These are phyloP conservation scores for Carassius auratus DNA, from an alignment of 2,113 vertebrate genomes.

Conservation along the genomic window DNA sequence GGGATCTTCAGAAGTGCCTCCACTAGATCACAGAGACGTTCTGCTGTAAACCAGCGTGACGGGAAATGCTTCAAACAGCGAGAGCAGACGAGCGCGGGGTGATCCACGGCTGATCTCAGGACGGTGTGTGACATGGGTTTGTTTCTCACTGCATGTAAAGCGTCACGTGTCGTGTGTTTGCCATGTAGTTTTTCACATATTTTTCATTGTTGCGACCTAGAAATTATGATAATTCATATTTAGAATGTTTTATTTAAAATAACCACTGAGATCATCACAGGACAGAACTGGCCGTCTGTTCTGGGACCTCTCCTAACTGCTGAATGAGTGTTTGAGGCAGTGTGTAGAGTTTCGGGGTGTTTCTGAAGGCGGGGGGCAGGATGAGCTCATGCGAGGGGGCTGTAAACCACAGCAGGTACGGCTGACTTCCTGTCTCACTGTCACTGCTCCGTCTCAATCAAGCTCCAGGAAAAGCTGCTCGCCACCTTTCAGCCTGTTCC, in stretches of 20 bases:
- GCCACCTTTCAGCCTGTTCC: conserved; percentile 20
- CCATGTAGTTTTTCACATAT: no score
- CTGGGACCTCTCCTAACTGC: background rate
- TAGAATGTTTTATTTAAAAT: no score
- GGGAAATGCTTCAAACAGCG: background rate
- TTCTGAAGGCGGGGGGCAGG: conserved; percentile 64
- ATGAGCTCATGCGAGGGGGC: conserved; percentile 63
- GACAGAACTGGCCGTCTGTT: background rate
- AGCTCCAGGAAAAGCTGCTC: conserved; percentile 8
- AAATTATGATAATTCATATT: no score
- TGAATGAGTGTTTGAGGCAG: no score
- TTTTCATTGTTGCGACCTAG: no score
- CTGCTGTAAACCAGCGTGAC: background rate
- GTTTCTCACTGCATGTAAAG: background rate
- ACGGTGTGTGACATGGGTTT: background rate
- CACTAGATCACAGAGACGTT: background rate
- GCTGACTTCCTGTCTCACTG: conserved; percentile 77
- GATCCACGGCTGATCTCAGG: background rate
- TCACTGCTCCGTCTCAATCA: conserved; percentile 41
- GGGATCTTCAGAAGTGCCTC: background rate
- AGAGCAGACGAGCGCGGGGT: background rate
- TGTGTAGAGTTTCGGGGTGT: background rate
- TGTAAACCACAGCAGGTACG: conserved; percentile 74
- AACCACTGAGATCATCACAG: no score
- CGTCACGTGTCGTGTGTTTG: background rate